Conservation (phyloP, 2,888 invertebrate genomes). For the Pseudeuparius sepicola region DNA sequence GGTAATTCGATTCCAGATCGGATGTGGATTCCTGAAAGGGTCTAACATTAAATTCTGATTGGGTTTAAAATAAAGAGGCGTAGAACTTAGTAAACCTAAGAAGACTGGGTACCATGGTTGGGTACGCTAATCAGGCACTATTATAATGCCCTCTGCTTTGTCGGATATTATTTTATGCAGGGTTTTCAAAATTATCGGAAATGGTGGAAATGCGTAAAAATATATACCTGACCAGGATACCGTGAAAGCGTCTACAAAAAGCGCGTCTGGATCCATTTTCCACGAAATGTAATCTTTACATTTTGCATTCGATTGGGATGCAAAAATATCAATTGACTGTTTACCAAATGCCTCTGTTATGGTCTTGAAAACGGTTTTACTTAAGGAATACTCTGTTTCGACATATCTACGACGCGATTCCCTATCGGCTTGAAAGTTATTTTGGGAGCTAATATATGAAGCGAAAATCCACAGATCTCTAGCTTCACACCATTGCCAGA, state of each 20-base stretch:
- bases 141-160: conserved; percentile 26
- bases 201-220: conserved; percentile 29
- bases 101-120: conserved; percentile 30
- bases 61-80: conserved; percentile 24
- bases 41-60: conserved; percentile 22
- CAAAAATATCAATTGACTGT: conserved; percentile 26
- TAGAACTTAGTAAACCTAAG: no score
- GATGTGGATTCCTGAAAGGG: conserved; percentile 25
- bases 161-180: conserved; percentile 29
- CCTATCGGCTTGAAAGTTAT: conserved; percentile 25
- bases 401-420: conserved; percentile 20
- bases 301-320: conserved; percentile 24
- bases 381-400: conserved; percentile 15
- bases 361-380: conserved; percentile 11
- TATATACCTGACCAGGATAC: conserved; percentile 15
- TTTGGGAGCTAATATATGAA: conserved; percentile 27
- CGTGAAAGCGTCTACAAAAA: conserved; percentile 26
- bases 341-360: conserved; percentile 18
- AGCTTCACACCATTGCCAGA: conserved; percentile 17
- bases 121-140: conserved; percentile 26
- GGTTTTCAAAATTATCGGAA: conserved; percentile 24
- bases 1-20: conserved; percentile 22
- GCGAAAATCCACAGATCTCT: conserved; percentile 22
- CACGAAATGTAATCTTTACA: conserved; percentile 26
- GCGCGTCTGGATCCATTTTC: conserved; percentile 22